A percentile compares a stretch with the other conserved stretches of the same genome.
Evolutionary conservation across 2,113 vertebrate genomes (phyloP).

Genomic region (Phyllostomus hastatus): DNA sequence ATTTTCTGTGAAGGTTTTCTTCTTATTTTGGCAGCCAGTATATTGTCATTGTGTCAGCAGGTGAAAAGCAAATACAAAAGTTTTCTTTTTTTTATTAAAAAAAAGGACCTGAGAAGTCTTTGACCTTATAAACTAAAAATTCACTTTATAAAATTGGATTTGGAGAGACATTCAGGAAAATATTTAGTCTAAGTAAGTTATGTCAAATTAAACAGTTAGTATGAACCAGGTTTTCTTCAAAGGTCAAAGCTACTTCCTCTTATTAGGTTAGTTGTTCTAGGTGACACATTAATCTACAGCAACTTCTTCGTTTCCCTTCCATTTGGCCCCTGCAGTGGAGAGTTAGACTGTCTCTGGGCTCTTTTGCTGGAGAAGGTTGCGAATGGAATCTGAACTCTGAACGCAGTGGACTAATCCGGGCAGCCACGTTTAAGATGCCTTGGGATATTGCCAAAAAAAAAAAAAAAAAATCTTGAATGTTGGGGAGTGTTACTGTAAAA

Average conservation of each 20-base stretch:
- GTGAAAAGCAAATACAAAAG: not conserved
- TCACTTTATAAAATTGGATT: not conserved
- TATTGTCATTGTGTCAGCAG: not conserved
- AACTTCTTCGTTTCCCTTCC: not conserved
- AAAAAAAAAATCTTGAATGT: not conserved
- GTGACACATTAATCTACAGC: not conserved
- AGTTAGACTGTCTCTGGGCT: too few relatives aligned
- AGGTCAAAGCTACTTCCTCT: not conserved
- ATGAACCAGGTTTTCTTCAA: not conserved
- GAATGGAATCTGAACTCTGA: accelerated
- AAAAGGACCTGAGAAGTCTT: not conserved
- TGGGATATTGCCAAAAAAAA: not conserved
- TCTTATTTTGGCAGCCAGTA: not conserved
- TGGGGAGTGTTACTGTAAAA: not conserved
- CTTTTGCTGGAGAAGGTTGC: not conserved
- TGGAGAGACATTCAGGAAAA: not conserved
- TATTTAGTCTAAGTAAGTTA: not conserved
- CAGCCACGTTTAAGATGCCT: accelerated
- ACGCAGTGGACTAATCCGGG: not conserved
- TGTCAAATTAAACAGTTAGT: not conserved
- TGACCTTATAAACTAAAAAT: not conserved
- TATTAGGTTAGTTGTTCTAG: not conserved
- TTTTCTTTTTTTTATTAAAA: not conserved
- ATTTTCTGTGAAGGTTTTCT: not conserved
- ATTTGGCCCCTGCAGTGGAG: not conserved